Evolutionary conservation across 2,888 invertebrate species (phyloP).

Genomic region (Carcina quercana): DNA sequence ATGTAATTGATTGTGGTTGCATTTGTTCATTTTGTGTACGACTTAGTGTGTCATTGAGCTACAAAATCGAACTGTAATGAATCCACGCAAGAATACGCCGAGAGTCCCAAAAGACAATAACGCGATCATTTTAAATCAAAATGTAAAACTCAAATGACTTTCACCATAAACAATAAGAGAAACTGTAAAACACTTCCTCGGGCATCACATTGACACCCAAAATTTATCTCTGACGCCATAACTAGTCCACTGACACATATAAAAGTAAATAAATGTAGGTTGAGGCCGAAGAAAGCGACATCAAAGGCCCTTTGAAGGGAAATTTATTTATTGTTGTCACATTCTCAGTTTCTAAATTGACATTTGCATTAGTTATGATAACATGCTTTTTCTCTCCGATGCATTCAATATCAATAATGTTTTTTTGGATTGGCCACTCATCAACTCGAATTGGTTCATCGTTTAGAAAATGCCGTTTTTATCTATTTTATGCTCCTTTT

Average conservation of each 20-base stretch:
- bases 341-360: constrained; percentile 36
- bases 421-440: constrained; percentile 27
- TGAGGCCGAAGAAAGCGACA: constrained; percentile 40
- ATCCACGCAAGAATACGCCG: too few species aligned
- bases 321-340: constrained; percentile 37
- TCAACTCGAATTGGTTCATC: constrained; percentile 24
- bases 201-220: constrained; percentile 27
- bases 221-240: constrained; percentile 27
- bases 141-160: constrained; percentile 5
- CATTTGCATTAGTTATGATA: constrained; percentile 43
- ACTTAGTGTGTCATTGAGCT: too few species aligned
- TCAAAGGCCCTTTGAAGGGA: constrained; percentile 25
- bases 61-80: too few species aligned
- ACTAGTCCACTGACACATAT: constrained; percentile 25
- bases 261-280: constrained; percentile 17
- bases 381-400: constrained; percentile 25
- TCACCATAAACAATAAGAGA: constrained; percentile 15
- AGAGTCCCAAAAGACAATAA: too few species aligned
- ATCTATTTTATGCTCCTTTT: too few species aligned
- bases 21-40: too few species aligned
- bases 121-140: too few species aligned
- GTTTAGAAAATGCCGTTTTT: too few species aligned
- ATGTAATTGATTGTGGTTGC: too few species aligned
- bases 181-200: constrained; percentile 14
- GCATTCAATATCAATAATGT: constrained; percentile 20